A percentile compares a stretch with the other conserved stretches of the same genome.
phyloP scores from a whole-genome alignment of 2,113 vertebrate species.

The Alethe diademata region DNA sequence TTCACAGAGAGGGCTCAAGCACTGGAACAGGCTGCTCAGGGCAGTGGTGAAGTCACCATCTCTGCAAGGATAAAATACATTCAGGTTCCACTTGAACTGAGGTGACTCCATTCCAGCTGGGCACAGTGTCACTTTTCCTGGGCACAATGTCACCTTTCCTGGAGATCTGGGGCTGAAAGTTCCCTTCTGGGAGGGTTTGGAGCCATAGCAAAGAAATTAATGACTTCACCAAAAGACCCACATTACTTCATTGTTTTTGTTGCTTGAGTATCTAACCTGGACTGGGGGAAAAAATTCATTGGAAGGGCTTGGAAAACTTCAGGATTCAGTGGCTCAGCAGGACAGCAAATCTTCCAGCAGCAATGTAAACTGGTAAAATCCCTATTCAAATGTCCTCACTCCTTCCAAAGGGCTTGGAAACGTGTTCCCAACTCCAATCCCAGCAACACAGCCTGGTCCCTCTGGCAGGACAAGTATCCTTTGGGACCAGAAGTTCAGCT shows the following conservation, averaged over 20 bases:
- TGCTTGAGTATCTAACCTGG: neutral
- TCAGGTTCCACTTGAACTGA: neutral
- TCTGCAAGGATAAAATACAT: neutral
- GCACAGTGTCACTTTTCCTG: fast-evolving
- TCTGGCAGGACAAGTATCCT: neutral
- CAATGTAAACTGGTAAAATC: neutral
- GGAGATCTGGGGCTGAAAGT: neutral
- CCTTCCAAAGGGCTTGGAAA: neutral
- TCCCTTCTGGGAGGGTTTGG: neutral
- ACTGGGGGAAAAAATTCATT: too few species aligned
- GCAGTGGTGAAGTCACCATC: neutral
- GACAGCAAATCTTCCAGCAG: neutral
- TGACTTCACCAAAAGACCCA: neutral
- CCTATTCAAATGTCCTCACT: neutral
- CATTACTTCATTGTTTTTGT: neutral
- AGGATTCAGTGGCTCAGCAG: neutral
- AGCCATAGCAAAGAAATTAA: neutral
- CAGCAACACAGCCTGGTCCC: neutral
- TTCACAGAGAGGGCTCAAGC: fast-evolving
- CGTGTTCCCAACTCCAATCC: neutral
- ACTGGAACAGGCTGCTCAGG: neutral
- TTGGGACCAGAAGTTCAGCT: neutral
- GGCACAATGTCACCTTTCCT: fast-evolving
- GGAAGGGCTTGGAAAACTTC: neutral
- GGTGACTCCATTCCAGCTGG: neutral